Evolutionary conservation across 2,113 vertebrate genomes (phyloP).

Genomic region (Brachirus orientalis): DNA sequence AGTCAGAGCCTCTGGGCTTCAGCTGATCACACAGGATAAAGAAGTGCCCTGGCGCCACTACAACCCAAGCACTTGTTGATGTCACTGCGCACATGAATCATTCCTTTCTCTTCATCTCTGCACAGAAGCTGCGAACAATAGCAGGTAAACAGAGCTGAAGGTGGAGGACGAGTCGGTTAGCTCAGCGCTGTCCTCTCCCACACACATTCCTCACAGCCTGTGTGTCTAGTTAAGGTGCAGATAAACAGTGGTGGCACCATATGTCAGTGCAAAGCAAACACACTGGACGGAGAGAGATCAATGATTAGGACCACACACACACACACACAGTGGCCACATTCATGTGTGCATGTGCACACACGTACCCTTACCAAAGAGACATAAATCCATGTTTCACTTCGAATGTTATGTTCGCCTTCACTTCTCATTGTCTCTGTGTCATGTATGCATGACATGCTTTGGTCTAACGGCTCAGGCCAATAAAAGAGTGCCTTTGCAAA

Average conservation of each 20-base stretch:
- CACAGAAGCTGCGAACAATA: constrained; percentile 72
- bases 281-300: constrained; percentile 14
- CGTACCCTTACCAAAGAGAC: constrained; percentile 10
- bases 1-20: constrained; percentile 15
- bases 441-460: not conserved
- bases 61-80: constrained; percentile 67
- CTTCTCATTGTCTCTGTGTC: not conserved
- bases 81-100: constrained; percentile 69
- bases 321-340: not conserved
- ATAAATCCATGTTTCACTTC: not conserved
- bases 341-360: not conserved
- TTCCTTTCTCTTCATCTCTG: constrained; percentile 36
- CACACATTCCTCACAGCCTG: constrained; percentile 57
- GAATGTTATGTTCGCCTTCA: not conserved
- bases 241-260: constrained; percentile 46
- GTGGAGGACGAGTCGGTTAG: constrained; percentile 56
- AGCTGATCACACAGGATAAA: constrained; percentile 41
- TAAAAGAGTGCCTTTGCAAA: constrained; percentile 7
- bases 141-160: constrained; percentile 67
- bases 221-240: constrained; percentile 56
- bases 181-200: constrained; percentile 54
- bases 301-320: constrained; percentile 37
- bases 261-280: constrained; percentile 72
- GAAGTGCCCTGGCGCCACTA: constrained; percentile 49
- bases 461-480: not conserved